Evolutionary conservation across 2,113 vertebrate genomes (phyloP), one percentile per base, ranked within the genome.

Genomic region (Apus apus): DNA sequence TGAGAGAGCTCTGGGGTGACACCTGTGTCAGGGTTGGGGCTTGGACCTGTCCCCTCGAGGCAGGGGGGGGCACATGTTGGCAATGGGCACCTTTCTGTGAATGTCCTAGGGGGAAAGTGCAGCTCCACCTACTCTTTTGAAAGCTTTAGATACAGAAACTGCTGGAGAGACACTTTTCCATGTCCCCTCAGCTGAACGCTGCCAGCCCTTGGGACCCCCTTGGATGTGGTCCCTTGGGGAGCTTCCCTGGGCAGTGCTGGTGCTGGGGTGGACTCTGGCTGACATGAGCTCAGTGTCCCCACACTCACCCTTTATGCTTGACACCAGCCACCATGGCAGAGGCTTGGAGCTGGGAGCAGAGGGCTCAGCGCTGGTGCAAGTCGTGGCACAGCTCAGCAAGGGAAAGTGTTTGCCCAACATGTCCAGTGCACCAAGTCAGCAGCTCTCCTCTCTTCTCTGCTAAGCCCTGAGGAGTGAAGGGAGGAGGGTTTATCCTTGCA

Each of bases 291-390:
- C 16, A 0, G 5, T 22, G 22, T 38, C 16, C 43, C 76, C 50
- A 1, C 16, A 6, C 9, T 62, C 27, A 2, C 48, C 57, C 32
- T 29, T 34, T 13, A 3, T 8, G 18, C 72, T 32, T 2, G 7
- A 21, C 61, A 45, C 15, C 0, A 0, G 50, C 61, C 62, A 15
- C 40, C 2, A 0, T 20, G 68, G 46, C 62, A 19, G 34, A 5
- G 30, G 13, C 26, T 65, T 2, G 25, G 78, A 13, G 60, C 57
- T 8, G 1, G 34, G 2, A 36, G 60, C 34, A 34, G 68, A 43
- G 19, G 48, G 40, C 54, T 27, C 54, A 32, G 58, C 22, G 2
- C 51, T 1, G 1, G 34, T 12, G 46, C 46, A 15, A n/a, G 34
- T n/a, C 13, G 1, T 3, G 4, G 73, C 73, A 17, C 30, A 61